Evolutionary conservation across 2,888 invertebrate species (phyloP).

Genomic region (Trisateles emortualis): DNA sequence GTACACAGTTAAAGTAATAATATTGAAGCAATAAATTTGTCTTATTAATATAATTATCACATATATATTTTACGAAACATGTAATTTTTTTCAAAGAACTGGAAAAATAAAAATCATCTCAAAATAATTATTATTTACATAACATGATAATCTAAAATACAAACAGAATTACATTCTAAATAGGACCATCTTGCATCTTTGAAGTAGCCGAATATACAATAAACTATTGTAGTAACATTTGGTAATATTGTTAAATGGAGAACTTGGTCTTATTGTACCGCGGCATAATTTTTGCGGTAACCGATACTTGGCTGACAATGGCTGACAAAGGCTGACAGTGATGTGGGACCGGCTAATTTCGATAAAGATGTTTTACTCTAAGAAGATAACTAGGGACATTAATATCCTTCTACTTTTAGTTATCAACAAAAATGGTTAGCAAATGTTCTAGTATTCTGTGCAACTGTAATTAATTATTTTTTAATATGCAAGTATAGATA

Average conservation of each 20-base stretch:
- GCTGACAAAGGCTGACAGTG: conserved; percentile 76
- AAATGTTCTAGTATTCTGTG: too few species aligned
- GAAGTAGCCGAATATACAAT: conserved; percentile 64
- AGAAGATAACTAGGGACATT: background rate
- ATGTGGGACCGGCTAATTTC: conserved; percentile 64
- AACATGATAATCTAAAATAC: conserved; percentile 14
- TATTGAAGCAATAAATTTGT: too few species aligned
- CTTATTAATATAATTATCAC: too few species aligned
- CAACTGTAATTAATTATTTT: too few species aligned
- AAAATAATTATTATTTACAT: conserved; percentile 2
- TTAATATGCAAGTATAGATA: too few species aligned
- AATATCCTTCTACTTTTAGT: too few species aligned
- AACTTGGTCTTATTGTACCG: conserved; percentile 71
- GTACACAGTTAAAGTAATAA: too few species aligned
- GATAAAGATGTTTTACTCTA: conserved; percentile 41
- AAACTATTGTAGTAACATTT: conserved; percentile 48
- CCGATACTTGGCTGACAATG: conserved; percentile 78
- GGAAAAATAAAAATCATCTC: background rate
- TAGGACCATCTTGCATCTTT: conserved; percentile 50
- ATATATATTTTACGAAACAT: too few species aligned
- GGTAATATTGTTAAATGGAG: conserved; percentile 84
- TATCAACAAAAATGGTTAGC: too few species aligned
- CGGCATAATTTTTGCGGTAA: conserved; percentile 85
- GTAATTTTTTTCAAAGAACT: too few species aligned
- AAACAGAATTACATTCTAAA: conserved; percentile 34